Evolutionary conservation across 2,888 invertebrate genomes (phyloP).

Genomic region (Hirudinaria manillensis): DNA sequence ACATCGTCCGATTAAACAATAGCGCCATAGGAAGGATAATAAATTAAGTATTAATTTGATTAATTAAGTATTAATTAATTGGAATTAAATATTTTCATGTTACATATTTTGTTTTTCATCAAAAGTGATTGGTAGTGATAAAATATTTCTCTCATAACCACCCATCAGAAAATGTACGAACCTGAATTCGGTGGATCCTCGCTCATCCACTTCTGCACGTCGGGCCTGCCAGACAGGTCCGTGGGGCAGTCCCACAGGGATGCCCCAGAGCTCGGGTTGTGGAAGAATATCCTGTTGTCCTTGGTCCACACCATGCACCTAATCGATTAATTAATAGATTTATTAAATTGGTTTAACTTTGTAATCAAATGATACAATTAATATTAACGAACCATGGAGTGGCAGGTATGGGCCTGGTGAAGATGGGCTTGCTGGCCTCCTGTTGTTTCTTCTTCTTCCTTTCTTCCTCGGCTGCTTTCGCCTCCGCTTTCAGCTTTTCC

Average conservation of each 20-base stretch:
- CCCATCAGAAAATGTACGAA: too few relatives aligned
- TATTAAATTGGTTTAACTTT: background rate
- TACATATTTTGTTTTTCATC: too few relatives aligned
- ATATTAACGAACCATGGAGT: constrained; percentile 18
- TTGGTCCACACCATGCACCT: constrained; percentile 99
- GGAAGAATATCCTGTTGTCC: constrained; percentile 94
- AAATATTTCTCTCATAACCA: too few relatives aligned
- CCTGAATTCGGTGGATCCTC: constrained; percentile 23
- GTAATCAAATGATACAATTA: background rate
- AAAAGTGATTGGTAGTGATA: too few relatives aligned
- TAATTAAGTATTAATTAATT: too few relatives aligned
- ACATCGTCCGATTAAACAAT: too few relatives aligned
- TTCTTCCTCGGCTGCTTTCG: constrained; percentile 5
- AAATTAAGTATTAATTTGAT: too few relatives aligned
- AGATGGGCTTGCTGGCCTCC: constrained; percentile 25
- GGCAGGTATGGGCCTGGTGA: constrained; percentile 24
- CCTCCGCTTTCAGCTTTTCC: background rate
- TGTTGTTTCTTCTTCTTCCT: background rate
- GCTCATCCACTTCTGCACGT: constrained; percentile 66
- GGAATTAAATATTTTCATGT: too few relatives aligned
- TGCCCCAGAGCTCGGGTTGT: constrained; percentile 88
- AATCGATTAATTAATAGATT: background rate
- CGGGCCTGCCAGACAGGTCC: constrained; percentile 68
- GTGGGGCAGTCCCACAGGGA: constrained; percentile 96
- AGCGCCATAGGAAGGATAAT: too few relatives aligned